Evolutionary conservation across 92 coral and sea anemone species (phyloP), one percentile per base, ranked within the genome.

Genomic region (Epizoanthus scotinus): DNA sequence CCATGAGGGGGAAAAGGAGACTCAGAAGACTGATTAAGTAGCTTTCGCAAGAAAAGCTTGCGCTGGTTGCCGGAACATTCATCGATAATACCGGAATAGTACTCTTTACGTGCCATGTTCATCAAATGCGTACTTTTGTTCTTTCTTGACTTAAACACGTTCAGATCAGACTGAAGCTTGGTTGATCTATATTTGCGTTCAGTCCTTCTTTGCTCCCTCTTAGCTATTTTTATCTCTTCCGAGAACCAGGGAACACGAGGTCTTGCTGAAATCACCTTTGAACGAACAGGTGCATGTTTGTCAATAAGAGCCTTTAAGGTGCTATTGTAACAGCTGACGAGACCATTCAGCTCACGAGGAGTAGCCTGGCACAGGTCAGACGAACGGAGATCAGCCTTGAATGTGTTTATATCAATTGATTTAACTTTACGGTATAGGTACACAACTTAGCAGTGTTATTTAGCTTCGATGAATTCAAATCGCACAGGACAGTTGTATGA

Each of bases 51-150:
- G 52, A 79, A 79, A 24, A 79, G 74, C 56, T 79, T 79, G 44
- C 84, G 72, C 55, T 79, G 73, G 69, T 79, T 66, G 57, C 73
- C 84, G 28, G 84, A 79, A 61, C 50, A 67, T 59, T 77, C 82
- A 59, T 54, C 70, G 70, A 67, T 60, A 65, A 77, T 47, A 77
- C 67, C 53, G 58, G 53, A 67, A 77, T 60, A 60, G 65, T 60
- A 60, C 65, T 60, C 65, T 60, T 60, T 60, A 60, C 65, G 65
- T 60, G 65, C 24, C 65, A 60, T n/a, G 65, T 4, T n/a, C 65
- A 62, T 62, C 67, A 62, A 62, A 62, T 62, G 17, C 17, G 67
- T 62, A 0, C 0, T 62, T 31, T 62, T 62, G 65, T 62, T 62
- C 29, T 63, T 63, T 20, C 67, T 63, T 63, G 10, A 26, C n/a